Base-by-base conservation (phyloP, 37 sponge, comb jelly and placozoan genomes). In the Axinella damicornis region DNA sequence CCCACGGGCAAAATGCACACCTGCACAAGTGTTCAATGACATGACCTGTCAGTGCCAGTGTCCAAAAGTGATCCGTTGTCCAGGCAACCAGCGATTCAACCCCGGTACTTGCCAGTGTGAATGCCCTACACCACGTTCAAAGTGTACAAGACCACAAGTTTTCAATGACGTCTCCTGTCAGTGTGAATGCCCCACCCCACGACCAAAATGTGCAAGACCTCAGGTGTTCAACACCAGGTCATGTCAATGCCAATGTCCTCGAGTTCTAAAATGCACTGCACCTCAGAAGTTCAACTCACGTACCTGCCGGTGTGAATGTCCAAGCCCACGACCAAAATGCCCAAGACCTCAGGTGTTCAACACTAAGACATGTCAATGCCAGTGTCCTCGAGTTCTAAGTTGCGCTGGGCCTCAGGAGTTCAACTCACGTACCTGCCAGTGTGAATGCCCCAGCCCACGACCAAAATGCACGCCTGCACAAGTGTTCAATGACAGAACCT, bases 201-300 rank as follows among this genome's bases (percentile, higher is more conserved):
- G 46, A 46, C 38, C 38, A 38, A 22, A 25, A 21, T 82, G 83
- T 31, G n/a, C 61, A 57, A 6, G 39, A 32, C n/a, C 30, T 14
- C 76, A 68, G 68, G 36, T 61, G 14, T 72, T 63, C 39, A 57
- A 68, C 38, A 53, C 5, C 24, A 32, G 37, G 1, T 61, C 79
- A 25, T 86, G 87, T 33, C 34, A 0, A 27, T 86, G 87, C 33
- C 54, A 59, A 14, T 86, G 87, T 40, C 79, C 79, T 20, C 70
- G 63, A 21, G 19, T 58, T 4, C 39, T 61, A 1, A 59, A 59
- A 25, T 86, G 87, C 36, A 32, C 74, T 14, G 55, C 25, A 5
- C 20, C 11, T 18, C 62, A 87, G 56, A 4, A n/a, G 1, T 86
- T 86, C 55, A 86, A 78, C 79, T 16, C 21, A 2, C 19, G 36